A percentile compares a stretch with the other conserved stretches of the same genome.
Conservation (phyloP, 2,797 vertebrate species). For the Danio aesculapii region DNA sequence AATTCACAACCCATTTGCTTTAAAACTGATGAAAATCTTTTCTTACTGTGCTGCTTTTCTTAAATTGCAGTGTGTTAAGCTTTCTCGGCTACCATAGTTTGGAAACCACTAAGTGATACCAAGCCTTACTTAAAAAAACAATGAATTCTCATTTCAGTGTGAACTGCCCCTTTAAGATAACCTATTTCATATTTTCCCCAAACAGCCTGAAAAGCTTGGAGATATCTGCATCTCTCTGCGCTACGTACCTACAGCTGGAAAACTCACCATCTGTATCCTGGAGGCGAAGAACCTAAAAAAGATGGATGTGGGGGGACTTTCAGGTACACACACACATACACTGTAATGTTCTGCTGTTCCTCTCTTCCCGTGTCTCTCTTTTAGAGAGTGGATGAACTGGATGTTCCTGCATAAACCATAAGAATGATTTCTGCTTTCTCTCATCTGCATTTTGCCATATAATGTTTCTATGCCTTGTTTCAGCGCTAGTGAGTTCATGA, state of each 20-base stretch:
- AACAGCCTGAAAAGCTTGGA: conserved; percentile 94
- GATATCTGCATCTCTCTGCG: conserved; percentile 98
- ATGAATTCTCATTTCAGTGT: not conserved
- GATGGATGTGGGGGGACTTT: conserved; percentile 97
- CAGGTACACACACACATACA: conserved; percentile 77
- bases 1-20: too few species aligned
- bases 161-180: not conserved
- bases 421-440: not conserved
- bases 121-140: too few species aligned
- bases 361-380: not conserved
- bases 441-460: not conserved
- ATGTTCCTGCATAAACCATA: not conserved
- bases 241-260: conserved; percentile 96
- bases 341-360: not conserved
- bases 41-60: too few species aligned
- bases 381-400: conserved; percentile 19
- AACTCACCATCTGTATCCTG: conserved; percentile 96
- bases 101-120: too few species aligned
- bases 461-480: not conserved
- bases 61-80: too few species aligned
- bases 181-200: not conserved
- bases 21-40: too few species aligned
- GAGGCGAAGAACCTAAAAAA: conserved; percentile 99
- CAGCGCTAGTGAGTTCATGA: not conserved
- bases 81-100: too few species aligned